Conservation (phyloP, 2,888 invertebrate species). For the Catocala nupta region DNA sequence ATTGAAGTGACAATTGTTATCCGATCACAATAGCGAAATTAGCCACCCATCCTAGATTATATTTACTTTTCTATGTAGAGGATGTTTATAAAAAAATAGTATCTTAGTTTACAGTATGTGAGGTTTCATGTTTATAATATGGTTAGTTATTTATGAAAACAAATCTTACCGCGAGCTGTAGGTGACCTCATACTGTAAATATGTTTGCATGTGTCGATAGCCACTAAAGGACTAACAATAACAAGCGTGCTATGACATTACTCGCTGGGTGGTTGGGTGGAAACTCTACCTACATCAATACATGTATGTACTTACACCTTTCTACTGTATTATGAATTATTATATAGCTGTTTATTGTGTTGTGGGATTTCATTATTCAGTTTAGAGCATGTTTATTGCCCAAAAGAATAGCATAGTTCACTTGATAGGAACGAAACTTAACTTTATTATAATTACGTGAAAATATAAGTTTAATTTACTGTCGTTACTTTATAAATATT, state of each 20-base stretch:
- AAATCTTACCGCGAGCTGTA: constrained; percentile 57
- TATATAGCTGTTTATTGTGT: no score
- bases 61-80: constrained; percentile 51
- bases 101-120: constrained; percentile 67
- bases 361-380: no score
- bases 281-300: constrained; percentile 20
- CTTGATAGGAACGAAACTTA: no score
- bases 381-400: no score
- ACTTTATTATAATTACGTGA: no score
- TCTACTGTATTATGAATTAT: not conserved
- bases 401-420: no score
- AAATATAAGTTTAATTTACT: no score
- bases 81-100: constrained; percentile 62
- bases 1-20: constrained; percentile 20
- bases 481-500: no score
- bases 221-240: constrained; percentile 50
- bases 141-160: constrained; percentile 74
- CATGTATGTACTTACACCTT: not conserved
- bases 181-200: constrained; percentile 78
- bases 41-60: constrained; percentile 37
- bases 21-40: constrained; percentile 44
- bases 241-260: constrained; percentile 32
- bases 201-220: constrained; percentile 62
- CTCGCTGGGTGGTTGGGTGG: constrained; percentile 23
- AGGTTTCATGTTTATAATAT: constrained; percentile 72